Evolutionary conservation across 2,888 invertebrate species (phyloP).

Genomic region (Smittia sp.): DNA sequence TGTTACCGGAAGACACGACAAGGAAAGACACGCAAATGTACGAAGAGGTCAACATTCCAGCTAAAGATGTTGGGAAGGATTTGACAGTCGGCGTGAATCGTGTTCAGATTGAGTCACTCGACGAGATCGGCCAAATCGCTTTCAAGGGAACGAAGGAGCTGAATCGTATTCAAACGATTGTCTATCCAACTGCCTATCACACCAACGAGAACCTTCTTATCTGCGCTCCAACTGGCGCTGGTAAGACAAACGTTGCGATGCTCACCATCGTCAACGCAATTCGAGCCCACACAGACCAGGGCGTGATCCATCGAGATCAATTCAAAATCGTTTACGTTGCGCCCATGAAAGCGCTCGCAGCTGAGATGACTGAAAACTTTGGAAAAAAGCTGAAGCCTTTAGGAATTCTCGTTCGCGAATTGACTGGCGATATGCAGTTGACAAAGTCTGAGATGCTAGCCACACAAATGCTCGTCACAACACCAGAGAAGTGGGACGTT

Average conservation of each 20-base stretch:
- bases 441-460: slow-evolving; percentile 90
- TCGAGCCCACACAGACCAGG: slow-evolving; percentile 76
- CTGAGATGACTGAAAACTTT: slow-evolving; percentile 97
- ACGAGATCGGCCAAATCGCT: slow-evolving; percentile 80
- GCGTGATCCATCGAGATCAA: slow-evolving; percentile 80
- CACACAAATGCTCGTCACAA: slow-evolving; percentile 97
- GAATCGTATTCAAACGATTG: slow-evolving; percentile 94
- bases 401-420: slow-evolving; percentile 83
- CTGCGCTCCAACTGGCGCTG: slow-evolving; percentile 98
- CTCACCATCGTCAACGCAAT: slow-evolving; percentile 88
- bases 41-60: slow-evolving; percentile 84
- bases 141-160: slow-evolving; percentile 83
- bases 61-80: slow-evolving; percentile 59
- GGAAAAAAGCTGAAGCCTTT: slow-evolving; percentile 70
- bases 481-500: slow-evolving; percentile 99
- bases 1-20: slow-evolving; percentile 75
- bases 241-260: slow-evolving; percentile 98
- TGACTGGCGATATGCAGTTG: slow-evolving; percentile 98
- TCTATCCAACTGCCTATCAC: slow-evolving; percentile 91
- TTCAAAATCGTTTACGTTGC: slow-evolving; percentile 99
- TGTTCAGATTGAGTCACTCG: slow-evolving; percentile 56
- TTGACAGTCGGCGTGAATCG: slow-evolving; percentile 63
- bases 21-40: slow-evolving; percentile 70
- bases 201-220: slow-evolving; percentile 96
- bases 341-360: slow-evolving; percentile 98